These are phyloP conservation scores for Enhydra lutris DNA, from an alignment of 2,113 vertebrate genomes.

Conservation along the genomic window DNA sequence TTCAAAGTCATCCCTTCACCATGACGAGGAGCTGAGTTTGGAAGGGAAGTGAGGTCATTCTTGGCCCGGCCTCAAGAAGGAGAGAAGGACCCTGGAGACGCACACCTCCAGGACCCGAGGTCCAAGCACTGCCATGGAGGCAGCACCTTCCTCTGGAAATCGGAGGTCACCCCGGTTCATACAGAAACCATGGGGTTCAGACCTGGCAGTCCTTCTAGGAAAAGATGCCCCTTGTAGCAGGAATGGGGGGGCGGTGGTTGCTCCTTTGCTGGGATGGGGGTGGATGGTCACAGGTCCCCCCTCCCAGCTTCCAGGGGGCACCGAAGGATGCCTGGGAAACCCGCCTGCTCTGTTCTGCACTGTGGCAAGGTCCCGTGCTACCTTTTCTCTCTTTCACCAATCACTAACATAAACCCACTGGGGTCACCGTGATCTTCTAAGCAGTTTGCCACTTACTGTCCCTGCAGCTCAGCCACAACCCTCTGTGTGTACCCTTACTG, in stretches of 20 bases:
- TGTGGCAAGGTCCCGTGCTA: slow-evolving; percentile 31
- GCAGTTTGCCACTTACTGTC: slow-evolving; percentile 63
- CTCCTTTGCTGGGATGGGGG: not conserved
- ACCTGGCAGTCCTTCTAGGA: not conserved
- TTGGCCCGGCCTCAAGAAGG: not conserved
- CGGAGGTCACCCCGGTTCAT: not conserved
- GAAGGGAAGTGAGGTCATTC: not conserved
- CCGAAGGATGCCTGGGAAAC: not conserved
- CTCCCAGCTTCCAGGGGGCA: not conserved
- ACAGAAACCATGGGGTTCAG: not conserved
- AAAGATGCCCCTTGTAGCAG: not conserved
- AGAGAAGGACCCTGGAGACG: fast-evolving
- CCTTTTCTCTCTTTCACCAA: slow-evolving; percentile 60
- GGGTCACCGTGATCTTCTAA: slow-evolving; percentile 59
- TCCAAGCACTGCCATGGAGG: not conserved
- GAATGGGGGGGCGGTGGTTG: too few species aligned
- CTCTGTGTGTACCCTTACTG: slow-evolving; percentile 64
- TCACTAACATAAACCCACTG: slow-evolving; percentile 36
- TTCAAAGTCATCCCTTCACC: not conserved
- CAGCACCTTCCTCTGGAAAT: not conserved
- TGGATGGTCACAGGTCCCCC: not conserved
- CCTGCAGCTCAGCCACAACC: slow-evolving; percentile 55
- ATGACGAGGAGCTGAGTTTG: not conserved
- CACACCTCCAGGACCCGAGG: not conserved
- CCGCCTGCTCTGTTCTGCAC: slow-evolving; percentile 24